Evolutionary conservation across 2,888 invertebrate genomes (phyloP).

Genomic region (Gymnocheta viridis): DNA sequence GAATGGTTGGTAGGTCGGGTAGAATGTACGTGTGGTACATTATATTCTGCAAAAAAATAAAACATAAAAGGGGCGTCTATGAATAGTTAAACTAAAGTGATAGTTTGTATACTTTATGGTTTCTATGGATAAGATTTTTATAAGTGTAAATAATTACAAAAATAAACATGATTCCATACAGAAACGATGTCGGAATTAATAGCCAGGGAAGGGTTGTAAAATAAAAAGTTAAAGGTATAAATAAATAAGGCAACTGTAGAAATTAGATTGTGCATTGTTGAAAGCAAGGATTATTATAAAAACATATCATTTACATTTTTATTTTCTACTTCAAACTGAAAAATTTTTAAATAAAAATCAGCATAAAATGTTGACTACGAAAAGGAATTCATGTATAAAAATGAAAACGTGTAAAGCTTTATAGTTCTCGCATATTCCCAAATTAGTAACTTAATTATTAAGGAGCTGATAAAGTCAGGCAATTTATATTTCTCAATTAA

Average conservation of each 20-base stretch:
- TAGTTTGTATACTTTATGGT: constrained; percentile 70
- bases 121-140: constrained; percentile 70
- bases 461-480: too few relatives aligned
- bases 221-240: constrained; percentile 24
- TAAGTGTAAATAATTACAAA: constrained; percentile 69
- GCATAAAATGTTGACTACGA: too few relatives aligned
- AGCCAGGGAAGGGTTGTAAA: constrained; percentile 15
- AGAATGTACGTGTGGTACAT: constrained; percentile 10
- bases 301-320: neutral
- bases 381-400: too few relatives aligned
- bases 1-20: constrained; percentile 18
- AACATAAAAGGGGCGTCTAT: constrained; percentile 50
- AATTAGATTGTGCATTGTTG: neutral
- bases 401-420: too few relatives aligned
- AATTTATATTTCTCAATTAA: too few relatives aligned
- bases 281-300: neutral
- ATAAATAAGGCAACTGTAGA: constrained; percentile 9
- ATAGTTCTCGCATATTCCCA: too few relatives aligned
- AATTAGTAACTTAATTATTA: too few relatives aligned
- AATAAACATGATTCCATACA: constrained; percentile 64
- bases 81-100: constrained; percentile 66
- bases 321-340: neutral
- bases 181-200: constrained; percentile 9
- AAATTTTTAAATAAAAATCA: too few relatives aligned
- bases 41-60: neutral